phyloP scores from a whole-genome alignment of 2,888 invertebrate species.

The Lasioglossum lativentre region DNA sequence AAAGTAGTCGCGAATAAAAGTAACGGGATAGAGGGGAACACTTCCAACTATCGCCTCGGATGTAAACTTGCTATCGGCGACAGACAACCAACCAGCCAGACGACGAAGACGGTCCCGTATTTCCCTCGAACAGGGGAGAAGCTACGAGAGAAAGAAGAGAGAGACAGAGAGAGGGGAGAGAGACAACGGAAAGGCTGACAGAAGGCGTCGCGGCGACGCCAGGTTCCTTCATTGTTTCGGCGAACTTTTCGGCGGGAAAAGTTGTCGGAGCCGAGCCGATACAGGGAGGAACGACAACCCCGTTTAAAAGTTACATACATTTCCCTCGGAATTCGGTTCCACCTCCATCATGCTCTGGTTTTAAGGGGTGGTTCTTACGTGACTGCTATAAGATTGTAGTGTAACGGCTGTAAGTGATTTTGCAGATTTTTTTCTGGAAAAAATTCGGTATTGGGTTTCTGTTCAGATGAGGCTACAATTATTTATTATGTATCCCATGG shows the following conservation, averaged over 20 bases:
- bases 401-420: background rate
- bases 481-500: too few species aligned
- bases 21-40: conserved; percentile 61
- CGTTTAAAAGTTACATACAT: conserved; percentile 70
- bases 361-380: conserved; percentile 7
- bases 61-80: conserved; percentile 73
- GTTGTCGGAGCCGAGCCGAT: conserved; percentile 57
- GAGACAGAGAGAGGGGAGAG: background rate
- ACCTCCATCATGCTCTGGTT: conserved; percentile 33
- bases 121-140: background rate
- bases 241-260: conserved; percentile 75
- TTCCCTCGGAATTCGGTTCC: conserved; percentile 34
- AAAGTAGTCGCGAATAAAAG: conserved; percentile 62
- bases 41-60: conserved; percentile 67
- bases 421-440: background rate
- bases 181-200: conserved; percentile 1
- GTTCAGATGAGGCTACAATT: too few species aligned
- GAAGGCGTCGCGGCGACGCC: conserved; percentile 2
- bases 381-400: background rate
- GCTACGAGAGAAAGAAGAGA: background rate
- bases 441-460: too few species aligned
- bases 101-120: conserved; percentile 24
- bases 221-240: conserved; percentile 66
- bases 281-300: conserved; percentile 60
- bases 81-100: conserved; percentile 63